Evolutionary conservation across 2,113 vertebrate genomes (phyloP), one percentile per base, ranked within the genome.

Genomic region (Colaptes auratus): DNA sequence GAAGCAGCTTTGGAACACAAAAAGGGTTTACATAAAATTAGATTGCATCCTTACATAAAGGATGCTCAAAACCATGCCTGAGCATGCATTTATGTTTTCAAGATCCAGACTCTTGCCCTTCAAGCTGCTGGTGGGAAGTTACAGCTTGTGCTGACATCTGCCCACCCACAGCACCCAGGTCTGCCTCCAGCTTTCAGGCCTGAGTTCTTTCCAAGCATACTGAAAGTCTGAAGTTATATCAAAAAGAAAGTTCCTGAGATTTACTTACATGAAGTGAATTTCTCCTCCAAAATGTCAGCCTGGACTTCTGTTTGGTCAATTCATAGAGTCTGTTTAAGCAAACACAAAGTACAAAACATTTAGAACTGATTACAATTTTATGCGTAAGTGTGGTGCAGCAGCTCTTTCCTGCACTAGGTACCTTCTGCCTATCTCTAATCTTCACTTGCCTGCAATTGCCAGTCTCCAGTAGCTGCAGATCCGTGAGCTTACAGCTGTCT

Each of bases 241-340:
- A 72, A 50, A 91, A 60, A 18, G 15, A 78, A 80, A 13, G 24
- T 36, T 89, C 82, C 18, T n/a, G 52, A 81, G 30, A 53, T 78
- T 77, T 89, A 94, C 95, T 92, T 84, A 95, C 35, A 0, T 86
- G 87, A 65, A 81, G 76, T 31, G 70, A 59, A 76, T 67, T 55
- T 52, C 80, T 76, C 56, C 59, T 67, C 52, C 71, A 73, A 79
- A 84, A 42, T 4, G 5, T 28, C 44, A 76, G 42, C 15, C 86
- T 93, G 67, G 55, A 20, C 30, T 85, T 85, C 84, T 55, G 15
- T 48, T 59, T 42, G 30, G 76, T 82, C 82, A 42, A 12, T 74
- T 69, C 5, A 64, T 64, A 58, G 55, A 46, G 35, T 80, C 53
- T 55, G 33, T 42, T 48, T 48, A 33, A 90, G 42, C 60, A 88